Evolutionary conservation across 2,888 invertebrate species (phyloP), one percentile per base, ranked within the genome.

Genomic region (Molorchus minor): DNA sequence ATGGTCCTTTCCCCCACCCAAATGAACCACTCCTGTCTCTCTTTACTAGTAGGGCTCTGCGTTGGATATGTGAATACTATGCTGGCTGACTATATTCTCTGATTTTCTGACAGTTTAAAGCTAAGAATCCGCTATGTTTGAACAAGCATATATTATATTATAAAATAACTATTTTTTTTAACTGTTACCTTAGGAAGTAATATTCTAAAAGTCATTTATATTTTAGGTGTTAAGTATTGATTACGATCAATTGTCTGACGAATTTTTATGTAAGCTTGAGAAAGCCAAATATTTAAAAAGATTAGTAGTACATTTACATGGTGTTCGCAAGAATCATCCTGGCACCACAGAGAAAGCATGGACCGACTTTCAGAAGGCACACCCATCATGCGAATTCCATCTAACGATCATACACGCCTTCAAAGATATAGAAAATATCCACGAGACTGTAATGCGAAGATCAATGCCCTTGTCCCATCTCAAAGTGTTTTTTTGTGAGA

Each of bases 391-490:
- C 70, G 82, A 84, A 71, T 79, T 88, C 8, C 83, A 87, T 38
- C 73, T 89, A 41, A 86, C 84, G 61, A 79, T 88, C 33, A 85
- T 91, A 63, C 90, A 91, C 77, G 89, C 90, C 21, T 87, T 87
- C 67, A 86, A 86, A 69, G 89, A 88, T 45, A 86, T 89, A 13
- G 82, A 83, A 64, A 81, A 84, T 59, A 79, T 91, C 64, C 84
- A 89, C 58, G 78, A 82, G 41, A 82, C 85, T 62, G 87, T 92
- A 67, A 79, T 92, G 47, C 85, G 85, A 66, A 85, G 85, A 40
- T 83, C 85, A 56, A 89, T 92, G 89, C 91, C 91, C 13, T 81
- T 92, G 16, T 86, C 88, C 16, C 89, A 90, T 77, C 83, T 91
- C 47, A 86, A 89, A 73, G 88, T 88, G 54, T 84, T 91, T 68